Conservation (phyloP, 1,140 invertebrate species). For the Drosophila baimaii region DNA sequence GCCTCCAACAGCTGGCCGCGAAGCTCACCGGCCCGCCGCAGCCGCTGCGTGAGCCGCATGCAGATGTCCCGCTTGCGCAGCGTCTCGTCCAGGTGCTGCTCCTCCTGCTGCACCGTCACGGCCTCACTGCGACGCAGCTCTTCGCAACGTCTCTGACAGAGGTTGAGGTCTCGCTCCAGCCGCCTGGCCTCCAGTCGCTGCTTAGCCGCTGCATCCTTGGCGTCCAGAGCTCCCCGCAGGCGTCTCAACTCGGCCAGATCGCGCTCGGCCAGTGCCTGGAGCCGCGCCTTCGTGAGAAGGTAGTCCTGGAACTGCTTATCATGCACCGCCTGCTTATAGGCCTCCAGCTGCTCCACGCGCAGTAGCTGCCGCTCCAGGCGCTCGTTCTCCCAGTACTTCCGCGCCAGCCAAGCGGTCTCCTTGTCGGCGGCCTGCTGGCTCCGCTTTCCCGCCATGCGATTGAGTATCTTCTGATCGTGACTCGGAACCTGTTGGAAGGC, state of each 20-base stretch:
- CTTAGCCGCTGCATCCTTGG: constrained; percentile 69
- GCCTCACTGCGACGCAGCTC: constrained; percentile 73
- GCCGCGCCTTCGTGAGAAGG: constrained; percentile 68
- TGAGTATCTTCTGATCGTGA: constrained; percentile 82
- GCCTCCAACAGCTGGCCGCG: constrained; percentile 65
- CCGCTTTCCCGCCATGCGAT: constrained; percentile 81
- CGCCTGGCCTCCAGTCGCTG: constrained; percentile 63
- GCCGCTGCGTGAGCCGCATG: constrained; percentile 63
- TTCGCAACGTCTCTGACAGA: constrained; percentile 68
- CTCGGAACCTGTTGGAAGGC: constrained; percentile 72
- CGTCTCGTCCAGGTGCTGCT: constrained; percentile 71
- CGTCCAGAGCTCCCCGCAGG: constrained; percentile 60
- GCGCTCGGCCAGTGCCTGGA: constrained; percentile 70
- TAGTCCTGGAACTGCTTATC: constrained; percentile 83
- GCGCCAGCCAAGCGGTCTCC: constrained; percentile 81
- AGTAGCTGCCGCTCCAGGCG: constrained; percentile 72
- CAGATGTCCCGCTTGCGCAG: constrained; percentile 75
- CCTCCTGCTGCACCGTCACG: constrained; percentile 72
- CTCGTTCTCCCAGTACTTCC: constrained; percentile 83
- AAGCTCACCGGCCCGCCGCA: constrained; percentile 73
- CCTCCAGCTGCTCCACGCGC: constrained; percentile 78
- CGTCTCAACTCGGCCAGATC: constrained; percentile 71
- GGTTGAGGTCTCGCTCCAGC: constrained; percentile 64
- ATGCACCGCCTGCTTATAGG: constrained; percentile 75
- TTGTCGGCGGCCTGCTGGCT: constrained; percentile 71